Base-by-base conservation (phyloP, 2,888 invertebrate genomes). In the Ennomos fuscantarius region DNA sequence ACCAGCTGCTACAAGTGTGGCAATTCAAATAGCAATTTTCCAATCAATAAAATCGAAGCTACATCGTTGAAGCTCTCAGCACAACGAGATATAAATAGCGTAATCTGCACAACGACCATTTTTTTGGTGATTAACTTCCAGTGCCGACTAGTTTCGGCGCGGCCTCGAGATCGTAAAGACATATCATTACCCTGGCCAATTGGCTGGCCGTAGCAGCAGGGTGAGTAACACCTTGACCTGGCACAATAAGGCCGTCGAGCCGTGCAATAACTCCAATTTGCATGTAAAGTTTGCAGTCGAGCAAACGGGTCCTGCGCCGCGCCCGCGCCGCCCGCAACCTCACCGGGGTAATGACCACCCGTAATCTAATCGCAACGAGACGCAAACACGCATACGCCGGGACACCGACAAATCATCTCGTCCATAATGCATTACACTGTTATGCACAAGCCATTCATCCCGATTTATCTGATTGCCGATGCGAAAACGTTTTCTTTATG, bases 321-420 rank as follows among this genome's bases (percentile, higher is more conserved):
- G 72, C 62, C 72, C 78, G 74, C 66, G 72, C 62, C 72, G 75
- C 74, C 73, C 72, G 73, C 70, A 56, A 33, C 44, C 40, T 48
- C 42, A 36, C 39, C 77, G 73, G 84, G 87, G 82, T 85, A 87
- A 86, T 81, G 87, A 87, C 87, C 87, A 84, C 69, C 66, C 74
- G 84, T 84, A 86, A 88, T 88, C 87, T 87, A 86, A 87, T 87
- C 88, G 72, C 69, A 66, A 66, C 69, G 69, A 65, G 63, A 67
- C 72, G 71, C 63, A 70, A 73, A 69, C 73, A 71, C 73, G 71
- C 79, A 68, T 69, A 72, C 72, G 68, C 68, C 64, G 66, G 71
- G 70, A 74, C 78, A 66, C 54, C 69, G 72, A 63, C 73, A 66
- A 76, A 63, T 59, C 62, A 63, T 66, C 65, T 63, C 65, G 65